phyloP scores from a whole-genome alignment of 2,888 invertebrate species.

The Sphaerophoria rueppellii region DNA sequence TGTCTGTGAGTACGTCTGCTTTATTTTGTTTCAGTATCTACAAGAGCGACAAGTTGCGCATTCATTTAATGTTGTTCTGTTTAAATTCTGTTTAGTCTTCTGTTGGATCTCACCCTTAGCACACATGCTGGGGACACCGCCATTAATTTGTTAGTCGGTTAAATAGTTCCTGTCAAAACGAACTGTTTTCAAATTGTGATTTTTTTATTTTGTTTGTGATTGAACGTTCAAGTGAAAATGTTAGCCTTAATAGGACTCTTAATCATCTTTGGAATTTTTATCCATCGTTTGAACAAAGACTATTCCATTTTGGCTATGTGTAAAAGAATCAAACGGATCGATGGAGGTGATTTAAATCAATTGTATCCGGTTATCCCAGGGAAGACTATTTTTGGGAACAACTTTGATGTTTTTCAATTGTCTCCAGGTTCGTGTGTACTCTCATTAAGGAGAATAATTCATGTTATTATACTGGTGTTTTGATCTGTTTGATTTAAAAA shows the following conservation, averaged over 20 bases:
- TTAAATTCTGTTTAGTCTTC: constrained; percentile 13
- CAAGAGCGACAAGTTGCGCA: neutral
- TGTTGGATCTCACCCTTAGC: constrained; percentile 33
- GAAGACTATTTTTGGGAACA: constrained; percentile 78
- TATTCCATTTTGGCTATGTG: constrained; percentile 76
- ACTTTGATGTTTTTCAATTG: constrained; percentile 77
- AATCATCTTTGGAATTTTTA: constrained; percentile 69
- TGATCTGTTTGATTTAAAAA: constrained; percentile 3
- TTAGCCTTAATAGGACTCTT: constrained; percentile 45
- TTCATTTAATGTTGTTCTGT: neutral
- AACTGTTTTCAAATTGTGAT: too few species aligned
- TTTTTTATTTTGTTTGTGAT: constrained; percentile 6
- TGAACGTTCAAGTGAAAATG: constrained; percentile 35
- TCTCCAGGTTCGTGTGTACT: constrained; percentile 75
- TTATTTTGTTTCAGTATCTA: neutral
- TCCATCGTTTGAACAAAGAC: constrained; percentile 75
- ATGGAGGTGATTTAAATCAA: constrained; percentile 77
- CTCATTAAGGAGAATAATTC: neutral
- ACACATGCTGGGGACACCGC: neutral
- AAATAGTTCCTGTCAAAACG: neutral
- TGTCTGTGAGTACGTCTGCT: neutral
- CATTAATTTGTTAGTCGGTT: neutral
- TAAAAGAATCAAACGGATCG: constrained; percentile 76
- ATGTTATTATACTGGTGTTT: neutral
- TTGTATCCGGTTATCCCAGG: constrained; percentile 76